Evolutionary conservation across 2,888 invertebrate species (phyloP).

Genomic region (Merodon equestris): DNA sequence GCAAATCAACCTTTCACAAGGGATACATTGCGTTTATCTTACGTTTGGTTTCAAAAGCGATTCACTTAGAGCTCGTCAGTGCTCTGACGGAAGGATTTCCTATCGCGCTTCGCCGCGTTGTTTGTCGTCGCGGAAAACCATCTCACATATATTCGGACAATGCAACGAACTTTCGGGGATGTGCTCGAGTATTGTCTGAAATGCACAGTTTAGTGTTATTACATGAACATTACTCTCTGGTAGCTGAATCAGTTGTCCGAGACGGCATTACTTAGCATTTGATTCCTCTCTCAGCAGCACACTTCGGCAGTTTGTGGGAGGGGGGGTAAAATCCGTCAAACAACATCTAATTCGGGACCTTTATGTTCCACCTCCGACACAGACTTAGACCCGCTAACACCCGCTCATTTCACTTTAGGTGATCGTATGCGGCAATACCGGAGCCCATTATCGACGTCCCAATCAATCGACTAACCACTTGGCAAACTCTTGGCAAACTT

Average conservation of each 20-base stretch:
- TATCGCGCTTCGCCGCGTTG: background rate
- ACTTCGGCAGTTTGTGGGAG: conserved; percentile 13
- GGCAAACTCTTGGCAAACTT: no score
- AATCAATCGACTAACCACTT: conserved; percentile 8
- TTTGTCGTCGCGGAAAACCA: background rate
- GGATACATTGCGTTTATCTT: background rate
- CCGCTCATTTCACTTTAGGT: conserved; percentile 17
- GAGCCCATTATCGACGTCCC: background rate
- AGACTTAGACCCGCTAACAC: conserved; percentile 5
- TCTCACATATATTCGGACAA: background rate
- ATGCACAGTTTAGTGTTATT: background rate
- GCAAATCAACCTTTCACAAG: background rate
- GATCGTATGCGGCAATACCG: conserved; percentile 5
- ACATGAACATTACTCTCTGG: background rate
- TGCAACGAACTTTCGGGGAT: background rate
- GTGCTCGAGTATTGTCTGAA: background rate
- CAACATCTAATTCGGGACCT: conserved; percentile 10
- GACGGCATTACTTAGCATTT: conserved; percentile 1
- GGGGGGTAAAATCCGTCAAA: conserved; percentile 7
- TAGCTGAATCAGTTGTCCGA: background rate
- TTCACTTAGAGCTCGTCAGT: background rate
- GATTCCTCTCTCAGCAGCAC: conserved; percentile 2
- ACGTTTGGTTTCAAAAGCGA: background rate
- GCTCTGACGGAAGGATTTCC: background rate
- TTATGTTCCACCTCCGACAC: conserved; percentile 4